Conservation (phyloP, 2,113 vertebrate species). For the Rhadina sibilatrix region DNA sequence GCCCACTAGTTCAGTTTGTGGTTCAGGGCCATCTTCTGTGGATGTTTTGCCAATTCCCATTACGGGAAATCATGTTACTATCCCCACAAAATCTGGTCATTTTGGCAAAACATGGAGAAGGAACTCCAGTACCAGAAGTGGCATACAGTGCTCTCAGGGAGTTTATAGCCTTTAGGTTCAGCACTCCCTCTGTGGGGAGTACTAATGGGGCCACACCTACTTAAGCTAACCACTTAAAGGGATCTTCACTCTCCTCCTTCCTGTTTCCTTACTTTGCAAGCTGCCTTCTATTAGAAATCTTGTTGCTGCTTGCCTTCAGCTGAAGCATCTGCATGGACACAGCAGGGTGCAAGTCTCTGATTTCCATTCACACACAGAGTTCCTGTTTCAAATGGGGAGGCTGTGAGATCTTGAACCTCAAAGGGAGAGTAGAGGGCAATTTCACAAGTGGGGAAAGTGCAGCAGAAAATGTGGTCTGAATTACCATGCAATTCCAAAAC, state of each 20-base stretch:
- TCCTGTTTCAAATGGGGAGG: not conserved
- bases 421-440: not conserved
- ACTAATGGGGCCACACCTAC: not conserved
- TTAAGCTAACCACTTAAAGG: slow-evolving; percentile 7
- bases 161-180: not conserved
- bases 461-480: slow-evolving; percentile 35
- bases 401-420: slow-evolving; percentile 2
- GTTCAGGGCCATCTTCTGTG: not conserved
- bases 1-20: not conserved
- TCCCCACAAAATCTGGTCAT: not conserved
- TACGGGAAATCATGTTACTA: not conserved
- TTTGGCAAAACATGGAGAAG: not conserved
- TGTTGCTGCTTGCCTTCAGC: not conserved
- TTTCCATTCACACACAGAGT: not conserved
- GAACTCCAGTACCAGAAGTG: not conserved
- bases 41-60: not conserved
- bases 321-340: not conserved
- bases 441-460: not conserved
- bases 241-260: not conserved
- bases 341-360: not conserved
- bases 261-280: not conserved
- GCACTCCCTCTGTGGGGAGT: not conserved
- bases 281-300: not conserved
- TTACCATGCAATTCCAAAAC: not conserved
- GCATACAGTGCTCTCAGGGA: not conserved